These are phyloP conservation scores for Eleginops maclovinus DNA, from an alignment of 2,113 vertebrate species.

Conservation along the genomic window DNA sequence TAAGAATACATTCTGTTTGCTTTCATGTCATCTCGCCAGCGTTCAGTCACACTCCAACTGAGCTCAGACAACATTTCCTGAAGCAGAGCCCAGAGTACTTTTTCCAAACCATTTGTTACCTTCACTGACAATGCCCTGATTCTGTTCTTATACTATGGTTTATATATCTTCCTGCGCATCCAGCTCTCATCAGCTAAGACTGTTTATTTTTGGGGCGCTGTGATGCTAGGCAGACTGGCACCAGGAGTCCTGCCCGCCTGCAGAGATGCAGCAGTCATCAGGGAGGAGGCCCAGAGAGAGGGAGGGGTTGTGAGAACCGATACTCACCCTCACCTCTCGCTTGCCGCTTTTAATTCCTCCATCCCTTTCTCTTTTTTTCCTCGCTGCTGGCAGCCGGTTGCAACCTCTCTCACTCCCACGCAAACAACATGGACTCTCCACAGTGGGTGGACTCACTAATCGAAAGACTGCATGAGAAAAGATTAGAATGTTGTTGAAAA, in stretches of 20 bases:
- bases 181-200: not conserved
- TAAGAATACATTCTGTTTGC: not conserved
- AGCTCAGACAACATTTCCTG: constrained; percentile 29
- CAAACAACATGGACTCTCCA: constrained; percentile 24
- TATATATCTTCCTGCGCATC: not conserved
- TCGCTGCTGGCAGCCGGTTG: constrained; percentile 21
- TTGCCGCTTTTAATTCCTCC: constrained; percentile 42
- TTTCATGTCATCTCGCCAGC: constrained; percentile 6
- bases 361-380: constrained; percentile 17
- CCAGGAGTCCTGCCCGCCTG: not conserved
- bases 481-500: constrained; percentile 7
- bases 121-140: too few species aligned
- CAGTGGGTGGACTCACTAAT: constrained; percentile 28
- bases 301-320: constrained; percentile 54
- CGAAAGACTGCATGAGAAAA: constrained; percentile 15
- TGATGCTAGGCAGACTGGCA: constrained; percentile 8
- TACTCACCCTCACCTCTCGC: constrained; percentile 39
- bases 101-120: too few species aligned
- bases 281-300: constrained; percentile 9
- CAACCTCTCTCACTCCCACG: constrained; percentile 68
- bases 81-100: constrained; percentile 20
- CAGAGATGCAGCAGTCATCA: constrained; percentile 1
- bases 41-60: constrained; percentile 12
- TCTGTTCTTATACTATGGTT: too few species aligned
- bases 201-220: not conserved